Evolutionary conservation across 2,113 vertebrate species (phyloP).

Genomic region (Uropsilus gracilis): DNA sequence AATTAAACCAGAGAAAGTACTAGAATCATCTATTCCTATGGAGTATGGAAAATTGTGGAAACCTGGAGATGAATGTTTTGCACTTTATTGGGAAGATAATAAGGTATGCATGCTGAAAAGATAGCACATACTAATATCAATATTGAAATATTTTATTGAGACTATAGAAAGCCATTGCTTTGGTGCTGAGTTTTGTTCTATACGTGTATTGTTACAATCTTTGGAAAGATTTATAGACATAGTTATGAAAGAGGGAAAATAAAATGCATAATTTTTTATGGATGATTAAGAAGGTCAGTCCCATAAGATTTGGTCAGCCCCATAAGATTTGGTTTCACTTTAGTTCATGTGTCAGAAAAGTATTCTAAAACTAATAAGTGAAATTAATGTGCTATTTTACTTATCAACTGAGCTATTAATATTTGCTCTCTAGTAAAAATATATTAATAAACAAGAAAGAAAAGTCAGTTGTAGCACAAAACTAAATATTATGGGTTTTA

Average conservation of each 20-base stretch:
- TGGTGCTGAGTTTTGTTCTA: neutral
- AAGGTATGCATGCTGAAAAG: constrained; percentile 88
- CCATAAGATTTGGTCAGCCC: neutral
- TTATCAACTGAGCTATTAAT: neutral
- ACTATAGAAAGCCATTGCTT: neutral
- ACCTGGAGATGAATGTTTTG: constrained; percentile 96
- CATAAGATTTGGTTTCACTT: neutral
- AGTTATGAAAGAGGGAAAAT: constrained; percentile 21
- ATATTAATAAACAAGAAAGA: neutral
- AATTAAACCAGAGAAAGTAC: constrained; percentile 91
- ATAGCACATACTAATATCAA: neutral
- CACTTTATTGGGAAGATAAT: constrained; percentile 98
- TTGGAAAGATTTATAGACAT: neutral
- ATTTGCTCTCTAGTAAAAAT: constrained; percentile 37
- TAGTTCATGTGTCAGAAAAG: neutral
- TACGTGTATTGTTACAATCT: neutral
- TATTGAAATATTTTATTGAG: neutral
- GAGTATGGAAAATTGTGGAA: constrained; percentile 91
- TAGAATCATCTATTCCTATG: constrained; percentile 86
- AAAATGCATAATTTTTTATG: constrained; percentile 42
- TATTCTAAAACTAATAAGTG: neutral
- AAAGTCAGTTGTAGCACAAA: constrained; percentile 28
- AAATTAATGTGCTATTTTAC: constrained; percentile 15
- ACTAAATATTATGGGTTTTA: neutral
- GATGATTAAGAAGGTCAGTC: neutral